Evolutionary conservation across 1,140 invertebrate genomes (phyloP).

Genomic region (Mesaphorura yosii): DNA sequence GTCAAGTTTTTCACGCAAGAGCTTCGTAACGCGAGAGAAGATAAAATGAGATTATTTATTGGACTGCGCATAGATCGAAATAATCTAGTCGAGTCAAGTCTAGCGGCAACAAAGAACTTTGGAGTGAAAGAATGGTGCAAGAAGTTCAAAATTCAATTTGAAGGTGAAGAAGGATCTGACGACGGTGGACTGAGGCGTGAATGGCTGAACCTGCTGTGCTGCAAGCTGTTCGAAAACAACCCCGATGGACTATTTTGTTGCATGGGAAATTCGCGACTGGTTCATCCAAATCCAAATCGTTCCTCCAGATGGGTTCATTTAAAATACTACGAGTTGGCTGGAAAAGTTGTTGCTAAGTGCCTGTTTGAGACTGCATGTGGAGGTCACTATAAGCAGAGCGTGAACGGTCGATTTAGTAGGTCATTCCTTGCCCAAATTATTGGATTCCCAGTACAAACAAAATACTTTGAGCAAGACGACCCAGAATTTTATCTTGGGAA

Average conservation of each 20-base stretch:
- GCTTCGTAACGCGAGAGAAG: slow-evolving; percentile 64
- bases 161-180: slow-evolving; percentile 76
- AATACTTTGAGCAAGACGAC: slow-evolving; percentile 93
- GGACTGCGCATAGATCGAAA: slow-evolving; percentile 37
- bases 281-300: slow-evolving; percentile 74
- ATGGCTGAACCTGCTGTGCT: slow-evolving; percentile 84
- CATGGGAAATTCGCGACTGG: slow-evolving; percentile 50
- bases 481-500: slow-evolving; percentile 82
- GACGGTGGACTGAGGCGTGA: slow-evolving; percentile 84
- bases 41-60: slow-evolving; percentile 61
- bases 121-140: slow-evolving; percentile 77
- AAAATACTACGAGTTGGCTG: slow-evolving; percentile 85
- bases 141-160: slow-evolving; percentile 82
- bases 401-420: slow-evolving; percentile 74
- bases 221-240: slow-evolving; percentile 55
- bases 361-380: slow-evolving; percentile 81
- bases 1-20: slow-evolving; percentile 90
- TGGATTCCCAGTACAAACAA: slow-evolving; percentile 80
- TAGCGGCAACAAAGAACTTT: slow-evolving; percentile 70
- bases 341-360: slow-evolving; percentile 86
- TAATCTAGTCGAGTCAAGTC: slow-evolving; percentile 33
- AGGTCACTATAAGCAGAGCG: slow-evolving; percentile 69
- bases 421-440: slow-evolving; percentile 89
- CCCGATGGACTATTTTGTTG: slow-evolving; percentile 49
- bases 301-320: slow-evolving; percentile 63